Base-by-base conservation (phyloP, 1,140 invertebrate species). In the Conopomorpha cramerella region DNA sequence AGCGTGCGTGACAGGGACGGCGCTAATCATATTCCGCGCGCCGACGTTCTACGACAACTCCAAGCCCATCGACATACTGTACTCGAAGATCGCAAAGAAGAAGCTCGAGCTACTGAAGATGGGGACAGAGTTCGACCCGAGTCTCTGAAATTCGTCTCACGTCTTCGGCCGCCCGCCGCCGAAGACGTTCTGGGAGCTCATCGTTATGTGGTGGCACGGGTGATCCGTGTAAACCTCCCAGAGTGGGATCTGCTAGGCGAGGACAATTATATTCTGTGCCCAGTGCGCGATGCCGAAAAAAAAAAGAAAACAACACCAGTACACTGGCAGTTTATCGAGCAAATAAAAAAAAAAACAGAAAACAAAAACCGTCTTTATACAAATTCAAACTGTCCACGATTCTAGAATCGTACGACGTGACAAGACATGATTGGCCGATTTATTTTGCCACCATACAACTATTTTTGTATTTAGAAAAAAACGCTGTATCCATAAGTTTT, bases 41-140 rank as follows among this genome's bases (percentile, higher is more conserved):
- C 96, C 96, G 16, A 90, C 92, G 15, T 83, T 99, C 34, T 99
- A 98, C 78, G 96, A 99, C 78, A 89, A 87, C 42, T 90, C 91
- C 41, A 87, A 89, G 62, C 95, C 96, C 32, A 96, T 96, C 65
- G 93, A 96, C 72, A 89, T 95, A 51, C 82, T 90, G 43, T 92
- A 92, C 74, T 94, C 91, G 36, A 94, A 94, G 77, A 92, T 95
- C 47, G 91, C 92, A 39, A 92, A 93, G 72, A 91, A 91, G 78
- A 92, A 92, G 63, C 84, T 92, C 82, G 87, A 89, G 72, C 80
- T 91, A 63, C 82, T 92, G 56, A 88, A 89, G 73, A 92, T 94
- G 91, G 88, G 86, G 45, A 88, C 87, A 1, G 89, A 91, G 54
- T 52, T 61, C 16, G 77, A 79, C 55, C 74, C 74, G 46, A 70